Conservation (phyloP, 2,113 vertebrate genomes). For the Heterochromis multidens region DNA sequence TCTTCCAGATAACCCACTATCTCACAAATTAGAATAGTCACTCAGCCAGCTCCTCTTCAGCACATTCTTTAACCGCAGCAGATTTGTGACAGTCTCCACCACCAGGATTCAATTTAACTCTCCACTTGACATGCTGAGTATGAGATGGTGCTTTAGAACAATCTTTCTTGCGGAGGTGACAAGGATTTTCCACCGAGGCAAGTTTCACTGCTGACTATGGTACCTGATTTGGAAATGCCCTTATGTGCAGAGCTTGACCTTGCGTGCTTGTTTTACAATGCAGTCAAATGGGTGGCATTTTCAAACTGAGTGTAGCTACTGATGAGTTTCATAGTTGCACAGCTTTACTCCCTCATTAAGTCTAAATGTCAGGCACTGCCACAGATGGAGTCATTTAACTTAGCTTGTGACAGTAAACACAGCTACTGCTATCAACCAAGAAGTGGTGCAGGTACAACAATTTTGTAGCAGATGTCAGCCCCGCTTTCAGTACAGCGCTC, state of each 20-base stretch:
- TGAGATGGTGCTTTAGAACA: conserved; percentile 31
- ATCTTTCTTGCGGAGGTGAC: conserved; percentile 4
- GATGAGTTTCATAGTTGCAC: conserved; percentile 30
- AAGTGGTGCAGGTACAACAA: background rate
- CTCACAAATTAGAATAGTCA: conserved; percentile 59
- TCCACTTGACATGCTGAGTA: conserved; percentile 52
- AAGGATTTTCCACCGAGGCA: background rate
- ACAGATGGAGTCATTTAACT: conserved; percentile 39
- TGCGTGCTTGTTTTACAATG: conserved; percentile 22
- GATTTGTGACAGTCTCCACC: conserved; percentile 47
- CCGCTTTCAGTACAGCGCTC: background rate
- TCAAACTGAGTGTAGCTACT: conserved; percentile 8
- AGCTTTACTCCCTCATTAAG: conserved; percentile 43
- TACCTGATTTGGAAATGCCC: conserved; percentile 12
- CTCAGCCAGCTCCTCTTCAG: conserved; percentile 53
- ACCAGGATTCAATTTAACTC: conserved; percentile 55
- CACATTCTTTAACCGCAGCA: conserved; percentile 46
- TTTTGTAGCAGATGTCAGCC: conserved; percentile 30
- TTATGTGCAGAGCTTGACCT: conserved; percentile 24
- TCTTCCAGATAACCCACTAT: conserved; percentile 60
- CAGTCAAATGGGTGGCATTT: conserved; percentile 41
- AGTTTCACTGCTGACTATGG: background rate
- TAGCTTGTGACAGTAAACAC: conserved; percentile 36
- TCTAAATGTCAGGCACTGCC: conserved; percentile 50
- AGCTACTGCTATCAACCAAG: background rate